phyloP scores from a whole-genome alignment of 1,140 invertebrate species.

The Parapsyche elsis region DNA sequence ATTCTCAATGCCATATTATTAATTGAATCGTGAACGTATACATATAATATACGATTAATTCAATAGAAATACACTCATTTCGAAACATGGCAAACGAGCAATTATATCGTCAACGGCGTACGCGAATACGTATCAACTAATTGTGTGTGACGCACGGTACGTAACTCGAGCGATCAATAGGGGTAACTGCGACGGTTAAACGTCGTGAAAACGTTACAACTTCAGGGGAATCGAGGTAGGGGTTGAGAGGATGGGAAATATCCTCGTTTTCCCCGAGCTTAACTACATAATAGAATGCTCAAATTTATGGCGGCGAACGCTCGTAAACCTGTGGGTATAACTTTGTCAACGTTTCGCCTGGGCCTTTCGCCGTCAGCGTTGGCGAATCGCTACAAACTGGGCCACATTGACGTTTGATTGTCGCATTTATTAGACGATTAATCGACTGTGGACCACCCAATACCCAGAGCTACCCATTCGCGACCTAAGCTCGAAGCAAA shows the following conservation, averaged over 20 bases:
- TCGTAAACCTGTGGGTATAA: conserved; percentile 39
- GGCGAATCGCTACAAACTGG: neutral
- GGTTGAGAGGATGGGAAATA: conserved; percentile 1
- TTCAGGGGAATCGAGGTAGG: neutral
- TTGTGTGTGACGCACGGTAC: no score
- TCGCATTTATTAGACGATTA: conserved; percentile 17
- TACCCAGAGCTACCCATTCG: neutral
- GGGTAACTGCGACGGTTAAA: neutral
- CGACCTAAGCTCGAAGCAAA: neutral
- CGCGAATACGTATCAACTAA: no score
- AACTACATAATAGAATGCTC: conserved; percentile 43
- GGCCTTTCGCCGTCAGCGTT: neutral
- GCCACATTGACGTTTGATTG: neutral
- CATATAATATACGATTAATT: no score
- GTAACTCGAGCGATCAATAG: neutral
- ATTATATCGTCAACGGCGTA: no score
- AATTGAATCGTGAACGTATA: no score
- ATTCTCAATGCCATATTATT: no score
- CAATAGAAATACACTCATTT: no score
- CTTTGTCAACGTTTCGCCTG: conserved; percentile 36
- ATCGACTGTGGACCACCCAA: neutral
- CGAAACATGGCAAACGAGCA: no score
- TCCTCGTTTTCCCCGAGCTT: conserved; percentile 26
- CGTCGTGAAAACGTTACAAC: conserved; percentile 33
- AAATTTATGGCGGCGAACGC: conserved; percentile 32